Conservation (phyloP, 2,888 invertebrate species). For the Melanchra persicariae region DNA sequence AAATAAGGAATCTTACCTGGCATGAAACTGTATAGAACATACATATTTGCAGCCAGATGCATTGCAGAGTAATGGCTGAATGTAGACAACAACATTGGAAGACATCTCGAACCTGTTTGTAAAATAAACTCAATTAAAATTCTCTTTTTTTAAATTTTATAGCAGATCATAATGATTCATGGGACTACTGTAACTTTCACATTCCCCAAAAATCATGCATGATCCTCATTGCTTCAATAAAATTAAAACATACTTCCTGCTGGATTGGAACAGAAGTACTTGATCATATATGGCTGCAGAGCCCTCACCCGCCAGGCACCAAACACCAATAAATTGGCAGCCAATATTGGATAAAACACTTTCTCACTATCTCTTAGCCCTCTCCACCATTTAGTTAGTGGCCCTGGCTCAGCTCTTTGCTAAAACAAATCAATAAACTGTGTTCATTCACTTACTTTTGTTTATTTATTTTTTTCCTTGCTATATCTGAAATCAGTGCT, state of each 20-base stretch:
- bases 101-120: constrained; percentile 92
- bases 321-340: constrained; percentile 95
- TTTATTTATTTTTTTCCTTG: too few species aligned
- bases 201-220: neutral
- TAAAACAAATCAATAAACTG: constrained; percentile 36
- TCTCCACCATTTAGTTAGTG: constrained; percentile 93
- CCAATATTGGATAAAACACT: constrained; percentile 95
- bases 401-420: constrained; percentile 83
- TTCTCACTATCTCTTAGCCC: constrained; percentile 93
- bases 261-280: constrained; percentile 96
- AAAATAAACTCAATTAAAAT: neutral
- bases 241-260: constrained; percentile 91
- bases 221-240: neutral
- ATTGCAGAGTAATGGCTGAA: constrained; percentile 97
- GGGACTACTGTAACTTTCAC: neutral
- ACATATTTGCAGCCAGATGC: constrained; percentile 98
- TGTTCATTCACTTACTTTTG: too few species aligned
- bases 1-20: constrained; percentile 77
- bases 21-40: constrained; percentile 97
- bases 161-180: neutral
- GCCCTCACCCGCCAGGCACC: constrained; percentile 95
- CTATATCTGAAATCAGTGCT: too few species aligned
- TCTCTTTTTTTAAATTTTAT: neutral
- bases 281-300: constrained; percentile 94
- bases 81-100: constrained; percentile 98